These are phyloP conservation scores for Coregonus sp. DNA, from an alignment of 2,797 vertebrate genomes.

Conservation along the genomic window DNA sequence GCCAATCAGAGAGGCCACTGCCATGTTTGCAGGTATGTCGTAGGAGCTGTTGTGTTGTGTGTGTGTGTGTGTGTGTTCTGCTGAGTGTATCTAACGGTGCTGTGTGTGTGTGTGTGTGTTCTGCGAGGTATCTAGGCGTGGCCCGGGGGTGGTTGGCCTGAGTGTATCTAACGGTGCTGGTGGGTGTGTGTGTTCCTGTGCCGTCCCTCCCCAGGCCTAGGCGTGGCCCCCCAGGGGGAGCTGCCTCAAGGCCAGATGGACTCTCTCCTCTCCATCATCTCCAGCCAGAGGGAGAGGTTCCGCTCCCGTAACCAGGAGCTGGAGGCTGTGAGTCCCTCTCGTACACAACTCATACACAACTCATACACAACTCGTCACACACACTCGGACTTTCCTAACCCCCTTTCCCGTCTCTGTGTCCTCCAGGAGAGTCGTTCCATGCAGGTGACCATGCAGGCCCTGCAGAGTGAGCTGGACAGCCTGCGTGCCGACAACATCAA, in stretches of 20 bases:
- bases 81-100: conserved; percentile 4
- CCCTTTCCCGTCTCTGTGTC: background rate
- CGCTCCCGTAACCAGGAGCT: conserved; percentile 93
- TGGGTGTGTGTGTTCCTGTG: conserved; percentile 2
- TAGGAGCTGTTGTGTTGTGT: background rate
- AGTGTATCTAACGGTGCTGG: background rate
- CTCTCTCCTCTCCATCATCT: conserved; percentile 96
- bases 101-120: background rate
- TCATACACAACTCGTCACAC: background rate
- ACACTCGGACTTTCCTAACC: background rate
- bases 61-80: background rate
- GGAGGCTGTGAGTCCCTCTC: conserved; percentile 77
- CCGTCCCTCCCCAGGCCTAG: conserved; percentile 49
- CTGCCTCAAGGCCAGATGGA: conserved; percentile 93
- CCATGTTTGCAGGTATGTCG: conserved; percentile 84
- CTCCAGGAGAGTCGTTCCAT: conserved; percentile 85
- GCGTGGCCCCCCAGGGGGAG: conserved; percentile 49
- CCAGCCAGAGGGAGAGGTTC: conserved; percentile 95
- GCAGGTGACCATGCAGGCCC: conserved; percentile 92
- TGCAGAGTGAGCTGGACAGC: conserved; percentile 94
- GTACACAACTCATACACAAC: background rate
- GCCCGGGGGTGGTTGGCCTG: too few species aligned
- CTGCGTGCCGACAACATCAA: conserved; percentile 97
- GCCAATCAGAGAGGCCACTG: conserved; percentile 92
- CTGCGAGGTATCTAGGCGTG: too few species aligned